A percentile compares a stretch with the other conserved stretches of the same genome.
Conservation (phyloP, 2,888 invertebrate species). For the Acronicta psi region DNA sequence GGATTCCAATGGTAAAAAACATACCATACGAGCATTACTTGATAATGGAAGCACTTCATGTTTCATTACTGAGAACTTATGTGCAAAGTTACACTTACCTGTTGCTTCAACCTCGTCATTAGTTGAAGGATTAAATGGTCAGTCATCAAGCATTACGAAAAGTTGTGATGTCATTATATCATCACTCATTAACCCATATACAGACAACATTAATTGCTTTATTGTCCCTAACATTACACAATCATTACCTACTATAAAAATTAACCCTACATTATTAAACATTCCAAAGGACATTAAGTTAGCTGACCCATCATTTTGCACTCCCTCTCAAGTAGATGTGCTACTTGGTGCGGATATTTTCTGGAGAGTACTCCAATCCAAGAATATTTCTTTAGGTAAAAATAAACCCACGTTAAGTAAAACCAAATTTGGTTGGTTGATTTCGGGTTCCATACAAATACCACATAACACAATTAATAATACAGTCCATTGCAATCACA, state of each 20-base stretch:
- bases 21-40: constrained; percentile 2
- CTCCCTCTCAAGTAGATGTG: neutral
- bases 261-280: neutral
- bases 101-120: neutral
- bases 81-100: constrained; percentile 4
- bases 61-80: constrained; percentile 10
- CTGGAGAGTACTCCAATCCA: neutral
- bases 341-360: neutral
- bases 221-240: neutral
- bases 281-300: neutral
- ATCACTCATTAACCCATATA: neutral
- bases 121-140: neutral
- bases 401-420: neutral
- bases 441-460: neutral
- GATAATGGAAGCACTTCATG: constrained; percentile 15
- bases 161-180: neutral
- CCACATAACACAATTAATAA: too few species aligned
- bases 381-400: neutral
- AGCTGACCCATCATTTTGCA: neutral
- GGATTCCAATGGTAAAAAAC: constrained; percentile 7
- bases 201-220: neutral
- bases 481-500: too few species aligned
- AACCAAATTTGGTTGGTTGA: neutral
- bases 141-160: neutral
- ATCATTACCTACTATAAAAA: neutral